A percentile compares a stretch with the other conserved stretches of the same genome.
phyloP scores from a whole-genome alignment of 2,797 vertebrate genomes.

The Sylvilagus floridanus region DNA sequence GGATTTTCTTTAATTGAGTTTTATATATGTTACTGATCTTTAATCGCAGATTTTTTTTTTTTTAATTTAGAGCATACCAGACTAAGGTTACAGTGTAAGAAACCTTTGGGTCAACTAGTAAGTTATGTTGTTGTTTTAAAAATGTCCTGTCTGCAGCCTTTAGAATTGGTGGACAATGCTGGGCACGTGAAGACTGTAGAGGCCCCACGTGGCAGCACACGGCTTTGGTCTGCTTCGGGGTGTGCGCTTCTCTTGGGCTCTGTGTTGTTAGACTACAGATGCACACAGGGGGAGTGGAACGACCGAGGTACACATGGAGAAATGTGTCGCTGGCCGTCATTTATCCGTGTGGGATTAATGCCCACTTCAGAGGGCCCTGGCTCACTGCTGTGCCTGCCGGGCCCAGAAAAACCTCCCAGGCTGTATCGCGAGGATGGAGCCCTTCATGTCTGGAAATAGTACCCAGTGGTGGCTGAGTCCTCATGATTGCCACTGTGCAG shows the following conservation, averaged over 20 bases:
- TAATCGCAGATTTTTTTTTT: background rate
- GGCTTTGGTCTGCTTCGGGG: background rate
- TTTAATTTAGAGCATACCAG: background rate
- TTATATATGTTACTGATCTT: background rate
- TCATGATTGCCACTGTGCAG: too few species aligned
- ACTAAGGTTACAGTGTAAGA: background rate
- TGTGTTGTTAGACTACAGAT: background rate
- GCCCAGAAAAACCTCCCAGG: background rate
- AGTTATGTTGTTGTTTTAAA: background rate
- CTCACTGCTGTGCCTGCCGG: background rate
- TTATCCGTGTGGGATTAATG: background rate
- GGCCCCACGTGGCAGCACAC: background rate
- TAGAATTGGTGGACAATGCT: background rate
- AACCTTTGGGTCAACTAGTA: background rate
- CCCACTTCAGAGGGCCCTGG: background rate
- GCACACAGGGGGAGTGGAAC: background rate
- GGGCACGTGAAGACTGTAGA: background rate
- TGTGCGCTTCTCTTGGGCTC: fast-evolving
- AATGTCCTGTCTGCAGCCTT: background rate
- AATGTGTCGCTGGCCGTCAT: background rate
- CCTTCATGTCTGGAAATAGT: background rate
- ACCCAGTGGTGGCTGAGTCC: too few species aligned
- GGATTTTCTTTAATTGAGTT: slow-evolving; percentile 8
- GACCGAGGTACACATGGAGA: background rate
- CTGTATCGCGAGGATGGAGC: background rate